Conservation (phyloP, 2,113 vertebrate species). For the Entomyzon cyanotis region DNA sequence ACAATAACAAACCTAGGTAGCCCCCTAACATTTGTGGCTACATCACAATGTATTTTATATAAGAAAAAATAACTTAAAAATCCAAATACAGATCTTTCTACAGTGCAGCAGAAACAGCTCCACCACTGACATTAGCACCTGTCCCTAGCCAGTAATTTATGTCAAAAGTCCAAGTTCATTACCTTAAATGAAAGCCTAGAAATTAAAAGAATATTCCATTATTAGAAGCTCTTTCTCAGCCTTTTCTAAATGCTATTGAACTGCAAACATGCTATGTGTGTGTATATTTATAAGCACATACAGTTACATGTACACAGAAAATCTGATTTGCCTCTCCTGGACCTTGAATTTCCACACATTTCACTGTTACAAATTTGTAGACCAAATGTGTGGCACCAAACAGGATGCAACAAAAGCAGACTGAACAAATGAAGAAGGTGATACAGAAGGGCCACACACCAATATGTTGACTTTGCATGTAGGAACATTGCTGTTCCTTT, state of each 20-base stretch:
- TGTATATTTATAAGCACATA: neutral
- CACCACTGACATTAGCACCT: neutral
- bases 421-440: neutral
- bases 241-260: neutral
- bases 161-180: neutral
- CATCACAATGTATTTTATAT: neutral
- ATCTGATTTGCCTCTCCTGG: neutral
- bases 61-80: neutral
- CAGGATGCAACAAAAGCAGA: neutral
- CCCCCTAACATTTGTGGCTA: neutral
- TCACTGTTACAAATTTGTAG: neutral
- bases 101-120: neutral
- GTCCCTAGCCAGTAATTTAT: neutral
- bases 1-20: neutral
- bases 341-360: neutral
- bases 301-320: neutral
- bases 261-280: neutral
- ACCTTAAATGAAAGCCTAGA: neutral
- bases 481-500: neutral
- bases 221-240: neutral
- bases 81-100: neutral
- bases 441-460: rapidly evolving
- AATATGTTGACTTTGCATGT: neutral
- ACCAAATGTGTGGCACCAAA: neutral
- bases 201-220: slow-evolving; percentile 3